Conservation (phyloP, 2,888 invertebrate species). For the Hylaea fasciaria region DNA sequence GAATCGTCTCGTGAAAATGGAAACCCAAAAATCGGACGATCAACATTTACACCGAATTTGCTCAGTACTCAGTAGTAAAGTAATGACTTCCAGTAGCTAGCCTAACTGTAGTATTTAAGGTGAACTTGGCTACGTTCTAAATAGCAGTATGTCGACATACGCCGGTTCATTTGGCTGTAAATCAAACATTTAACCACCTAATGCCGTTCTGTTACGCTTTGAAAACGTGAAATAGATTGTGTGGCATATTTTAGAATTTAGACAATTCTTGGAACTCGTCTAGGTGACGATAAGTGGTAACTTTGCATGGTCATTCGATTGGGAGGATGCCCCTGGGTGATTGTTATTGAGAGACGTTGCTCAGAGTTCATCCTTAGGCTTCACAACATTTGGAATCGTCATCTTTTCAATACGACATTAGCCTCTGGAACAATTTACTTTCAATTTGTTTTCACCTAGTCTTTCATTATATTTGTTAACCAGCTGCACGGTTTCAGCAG, state of each 20-base stretch:
- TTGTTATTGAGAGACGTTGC: too few relatives aligned
- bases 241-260: slow-evolving; percentile 9
- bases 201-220: background rate
- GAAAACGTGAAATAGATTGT: slow-evolving; percentile 8
- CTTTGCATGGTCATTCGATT: too few relatives aligned
- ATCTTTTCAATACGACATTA: too few relatives aligned
- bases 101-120: background rate
- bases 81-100: slow-evolving; percentile 9
- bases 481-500: too few relatives aligned
- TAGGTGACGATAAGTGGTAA: too few relatives aligned
- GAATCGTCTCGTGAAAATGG: too few relatives aligned
- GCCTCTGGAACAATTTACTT: too few relatives aligned
- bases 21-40: slow-evolving; percentile 8
- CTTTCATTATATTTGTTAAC: too few relatives aligned
- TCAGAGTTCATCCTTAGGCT: too few relatives aligned
- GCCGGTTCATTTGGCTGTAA: slow-evolving; percentile 8
- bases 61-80: background rate
- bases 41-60: background rate
- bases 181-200: slow-evolving; percentile 6
- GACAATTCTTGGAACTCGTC: slow-evolving; percentile 2
- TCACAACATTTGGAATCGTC: too few relatives aligned
- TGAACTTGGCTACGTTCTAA: background rate
- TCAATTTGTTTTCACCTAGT: too few relatives aligned
- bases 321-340: too few relatives aligned
- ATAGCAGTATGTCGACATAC: slow-evolving; percentile 11